Conservation (phyloP, 2,888 invertebrate genomes). For the Lutraria lutraria region DNA sequence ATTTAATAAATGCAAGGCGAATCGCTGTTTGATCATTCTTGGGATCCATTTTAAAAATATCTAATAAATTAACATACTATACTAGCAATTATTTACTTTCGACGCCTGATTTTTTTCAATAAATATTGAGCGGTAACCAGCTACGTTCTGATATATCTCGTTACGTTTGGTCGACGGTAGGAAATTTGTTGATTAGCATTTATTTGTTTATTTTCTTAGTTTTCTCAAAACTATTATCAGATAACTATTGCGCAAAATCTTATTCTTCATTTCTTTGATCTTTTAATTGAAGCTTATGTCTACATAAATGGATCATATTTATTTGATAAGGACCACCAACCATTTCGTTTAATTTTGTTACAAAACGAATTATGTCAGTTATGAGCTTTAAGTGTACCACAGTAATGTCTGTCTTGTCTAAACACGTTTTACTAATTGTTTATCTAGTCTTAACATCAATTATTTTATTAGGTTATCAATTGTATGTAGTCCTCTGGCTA, state of each 20-base stretch:
- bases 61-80: background rate
- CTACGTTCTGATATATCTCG: conserved; percentile 9
- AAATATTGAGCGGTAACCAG: background rate
- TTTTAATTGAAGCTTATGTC: background rate
- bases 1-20: background rate
- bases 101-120: background rate
- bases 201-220: background rate
- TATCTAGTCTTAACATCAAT: too few species aligned
- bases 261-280: background rate
- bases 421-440: too few species aligned
- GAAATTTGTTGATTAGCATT: background rate
- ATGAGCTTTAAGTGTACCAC: background rate
- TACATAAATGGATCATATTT: background rate
- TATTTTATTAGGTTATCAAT: too few species aligned
- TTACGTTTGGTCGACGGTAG: background rate
- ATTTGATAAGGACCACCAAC: background rate
- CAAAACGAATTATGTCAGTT: background rate
- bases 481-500: too few species aligned
- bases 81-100: background rate
- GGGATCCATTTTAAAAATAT: background rate
- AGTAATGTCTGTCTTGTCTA: background rate
- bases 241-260: background rate
- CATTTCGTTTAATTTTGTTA: background rate
- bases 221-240: background rate
- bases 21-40: background rate